These are phyloP conservation scores for Nemotelus nigrinus DNA, from an alignment of 2,888 invertebrate species.

Conservation along the genomic window DNA sequence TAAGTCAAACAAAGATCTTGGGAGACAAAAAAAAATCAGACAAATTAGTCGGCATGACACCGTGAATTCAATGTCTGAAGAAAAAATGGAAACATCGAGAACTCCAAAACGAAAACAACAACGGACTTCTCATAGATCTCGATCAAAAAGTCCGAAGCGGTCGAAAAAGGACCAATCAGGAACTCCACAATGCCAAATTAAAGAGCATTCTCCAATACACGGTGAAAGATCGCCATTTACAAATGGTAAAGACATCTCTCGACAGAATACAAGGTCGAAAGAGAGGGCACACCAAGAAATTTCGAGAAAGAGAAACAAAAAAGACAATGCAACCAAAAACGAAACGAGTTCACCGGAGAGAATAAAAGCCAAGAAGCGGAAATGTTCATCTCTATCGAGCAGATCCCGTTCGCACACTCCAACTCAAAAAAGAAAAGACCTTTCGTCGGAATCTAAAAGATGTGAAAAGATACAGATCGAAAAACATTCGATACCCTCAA, in stretches of 20 bases:
- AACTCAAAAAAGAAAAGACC: neutral
- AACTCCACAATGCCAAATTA: neutral
- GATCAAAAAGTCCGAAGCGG: constrained; percentile 46
- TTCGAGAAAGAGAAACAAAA: constrained; percentile 15
- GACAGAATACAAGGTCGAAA: constrained; percentile 32
- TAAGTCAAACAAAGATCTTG: too few relatives aligned
- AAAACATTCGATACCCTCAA: too few relatives aligned
- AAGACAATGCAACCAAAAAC: neutral
- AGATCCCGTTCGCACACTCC: constrained; percentile 5
- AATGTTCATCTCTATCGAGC: constrained; percentile 1
- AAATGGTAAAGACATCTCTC: constrained; percentile 22
- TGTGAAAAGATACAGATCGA: too few relatives aligned
- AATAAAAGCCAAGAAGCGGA: constrained; percentile 20
- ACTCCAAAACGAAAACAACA: constrained; percentile 46
- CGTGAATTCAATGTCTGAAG: too few relatives aligned
- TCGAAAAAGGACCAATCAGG: constrained; percentile 31
- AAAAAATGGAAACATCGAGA: constrained; percentile 37
- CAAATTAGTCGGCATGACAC: constrained; percentile 5
- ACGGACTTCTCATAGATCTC: constrained; percentile 44
- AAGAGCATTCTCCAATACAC: too few relatives aligned
- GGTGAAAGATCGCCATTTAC: neutral
- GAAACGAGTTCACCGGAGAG: constrained; percentile 13
- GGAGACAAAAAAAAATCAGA: constrained; percentile 2
- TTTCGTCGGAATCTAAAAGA: too few relatives aligned
- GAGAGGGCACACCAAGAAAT: neutral